These are phyloP conservation scores for Chirona hameri DNA, from an alignment of 2,888 invertebrate genomes.

Conservation along the genomic window DNA sequence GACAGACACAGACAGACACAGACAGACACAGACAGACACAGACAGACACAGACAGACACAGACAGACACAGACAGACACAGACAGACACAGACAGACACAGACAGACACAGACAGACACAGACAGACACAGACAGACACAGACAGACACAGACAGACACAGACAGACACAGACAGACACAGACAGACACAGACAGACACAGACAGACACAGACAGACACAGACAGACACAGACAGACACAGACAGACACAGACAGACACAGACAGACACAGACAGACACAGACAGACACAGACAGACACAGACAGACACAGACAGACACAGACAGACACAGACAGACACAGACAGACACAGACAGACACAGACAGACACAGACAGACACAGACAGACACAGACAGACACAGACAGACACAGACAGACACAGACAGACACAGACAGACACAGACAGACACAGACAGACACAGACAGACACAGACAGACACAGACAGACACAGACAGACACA, in stretches of 20 bases:
- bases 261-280: not conserved
- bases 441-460: no score
- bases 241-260: no score
- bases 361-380: not conserved
- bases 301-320: not conserved
- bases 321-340: no score
- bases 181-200: no score
- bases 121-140: not conserved
- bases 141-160: not conserved
- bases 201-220: no score
- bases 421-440: not conserved
- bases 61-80: no score
- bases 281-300: slow-evolving; percentile 1
- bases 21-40: not conserved
- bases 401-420: not conserved
- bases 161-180: not conserved
- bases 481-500: no score
- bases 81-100: no score
- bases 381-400: not conserved
- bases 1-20: no score
- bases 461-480: no score
- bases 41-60: not conserved
- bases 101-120: not conserved
- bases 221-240: no score
- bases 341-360: no score